A percentile compares a stretch with the other conserved stretches of the same genome.
Conservation (phyloP, 2,113 vertebrate genomes). For the Pelecanoides urinatrix region DNA sequence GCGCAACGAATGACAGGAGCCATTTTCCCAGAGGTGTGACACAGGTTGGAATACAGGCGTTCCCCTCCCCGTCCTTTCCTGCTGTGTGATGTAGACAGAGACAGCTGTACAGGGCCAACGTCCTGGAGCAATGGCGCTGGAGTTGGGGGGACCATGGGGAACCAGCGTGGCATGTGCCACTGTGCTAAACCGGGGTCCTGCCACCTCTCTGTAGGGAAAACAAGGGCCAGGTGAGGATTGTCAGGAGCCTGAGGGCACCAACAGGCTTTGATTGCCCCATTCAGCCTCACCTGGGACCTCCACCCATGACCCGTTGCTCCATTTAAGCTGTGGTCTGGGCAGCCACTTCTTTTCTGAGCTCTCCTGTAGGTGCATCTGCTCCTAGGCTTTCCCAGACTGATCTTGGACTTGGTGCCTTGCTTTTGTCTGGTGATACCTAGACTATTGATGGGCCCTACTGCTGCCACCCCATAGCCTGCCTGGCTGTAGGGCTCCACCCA, state of each 20-base stretch:
- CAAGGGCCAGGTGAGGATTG: not conserved
- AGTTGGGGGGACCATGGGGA: not conserved
- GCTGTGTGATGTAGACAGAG: not conserved
- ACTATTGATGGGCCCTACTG: not conserved
- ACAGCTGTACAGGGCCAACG: not conserved
- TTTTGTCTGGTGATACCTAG: not conserved
- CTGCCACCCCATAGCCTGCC: not conserved
- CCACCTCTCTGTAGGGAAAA: not conserved
- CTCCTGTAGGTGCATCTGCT: not conserved
- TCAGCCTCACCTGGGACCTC: not conserved
- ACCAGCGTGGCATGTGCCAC: fast-evolving
- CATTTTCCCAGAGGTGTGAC: not conserved
- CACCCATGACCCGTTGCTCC: not conserved
- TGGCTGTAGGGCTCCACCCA: not conserved
- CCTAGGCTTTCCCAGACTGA: not conserved
- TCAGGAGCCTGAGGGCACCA: not conserved
- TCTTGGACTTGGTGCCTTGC: not conserved
- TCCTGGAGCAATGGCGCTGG: not conserved
- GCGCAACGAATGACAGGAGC: not conserved
- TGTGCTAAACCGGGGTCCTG: not conserved
- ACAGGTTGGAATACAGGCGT: not conserved
- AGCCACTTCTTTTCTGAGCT: not conserved
- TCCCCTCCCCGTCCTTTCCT: not conserved
- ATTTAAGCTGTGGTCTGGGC: not conserved
- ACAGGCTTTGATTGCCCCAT: not conserved